These are phyloP conservation scores for Intellagama lesueurii DNA, from an alignment of 2,797 vertebrate species.

Conservation along the genomic window DNA sequence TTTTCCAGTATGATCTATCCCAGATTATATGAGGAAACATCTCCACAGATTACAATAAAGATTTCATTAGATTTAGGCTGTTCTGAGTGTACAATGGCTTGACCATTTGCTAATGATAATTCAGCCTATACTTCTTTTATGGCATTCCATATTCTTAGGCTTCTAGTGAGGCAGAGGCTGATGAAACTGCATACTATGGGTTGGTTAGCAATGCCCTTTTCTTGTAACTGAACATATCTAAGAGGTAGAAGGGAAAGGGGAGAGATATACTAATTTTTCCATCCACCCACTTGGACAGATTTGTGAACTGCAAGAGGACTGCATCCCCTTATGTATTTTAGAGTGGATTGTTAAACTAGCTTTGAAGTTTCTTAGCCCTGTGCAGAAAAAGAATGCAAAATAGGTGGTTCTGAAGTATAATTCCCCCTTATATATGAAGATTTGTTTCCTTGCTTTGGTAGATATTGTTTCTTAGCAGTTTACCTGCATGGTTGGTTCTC, in stretches of 20 bases:
- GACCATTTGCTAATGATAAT: background rate
- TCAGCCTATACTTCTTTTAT: background rate
- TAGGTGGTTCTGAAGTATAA: background rate
- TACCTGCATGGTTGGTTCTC: constrained; percentile 10
- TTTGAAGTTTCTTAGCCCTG: background rate
- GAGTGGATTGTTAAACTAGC: background rate
- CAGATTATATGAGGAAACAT: background rate
- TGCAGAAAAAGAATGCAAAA: background rate
- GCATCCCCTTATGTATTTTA: background rate
- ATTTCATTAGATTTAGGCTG: background rate
- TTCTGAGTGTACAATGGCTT: background rate
- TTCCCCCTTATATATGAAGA: background rate
- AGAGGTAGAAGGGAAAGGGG: background rate
- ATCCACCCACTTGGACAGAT: background rate
- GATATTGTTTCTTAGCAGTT: background rate
- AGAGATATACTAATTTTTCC: background rate
- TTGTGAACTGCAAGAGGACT: background rate
- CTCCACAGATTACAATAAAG: background rate
- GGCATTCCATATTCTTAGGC: background rate
- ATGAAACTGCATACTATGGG: background rate
- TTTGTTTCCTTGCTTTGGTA: background rate
- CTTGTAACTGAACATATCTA: background rate
- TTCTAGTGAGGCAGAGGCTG: background rate
- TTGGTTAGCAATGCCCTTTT: background rate
- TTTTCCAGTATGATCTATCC: background rate